phyloP scores from a whole-genome alignment of 2,113 vertebrate species.

The Ptyas mucosa region DNA sequence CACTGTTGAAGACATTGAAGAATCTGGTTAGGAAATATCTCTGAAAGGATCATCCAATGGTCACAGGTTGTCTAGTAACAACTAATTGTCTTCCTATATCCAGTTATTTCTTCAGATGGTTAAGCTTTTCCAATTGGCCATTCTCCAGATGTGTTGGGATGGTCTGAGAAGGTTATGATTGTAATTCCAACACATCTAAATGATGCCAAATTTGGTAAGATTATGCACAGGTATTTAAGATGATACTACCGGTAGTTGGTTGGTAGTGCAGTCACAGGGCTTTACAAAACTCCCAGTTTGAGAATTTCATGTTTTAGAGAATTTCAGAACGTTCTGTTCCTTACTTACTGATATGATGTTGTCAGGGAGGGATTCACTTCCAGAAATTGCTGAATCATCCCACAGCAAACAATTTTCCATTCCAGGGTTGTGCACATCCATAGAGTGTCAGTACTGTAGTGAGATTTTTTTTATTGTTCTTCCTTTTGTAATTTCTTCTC shows the following conservation, averaged over 20 bases:
- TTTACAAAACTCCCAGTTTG: background rate
- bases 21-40: background rate
- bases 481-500: background rate
- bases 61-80: background rate
- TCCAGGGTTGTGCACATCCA: background rate
- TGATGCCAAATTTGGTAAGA: background rate
- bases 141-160: background rate
- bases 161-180: background rate
- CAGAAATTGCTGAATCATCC: background rate
- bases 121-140: background rate
- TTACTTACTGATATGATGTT: background rate
- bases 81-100: background rate
- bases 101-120: background rate
- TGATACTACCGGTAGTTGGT: background rate
- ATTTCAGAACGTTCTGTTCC: background rate
- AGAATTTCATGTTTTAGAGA: background rate
- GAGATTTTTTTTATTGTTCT: background rate
- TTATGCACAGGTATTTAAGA: background rate
- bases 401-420: background rate
- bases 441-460: background rate
- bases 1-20: background rate
- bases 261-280: background rate
- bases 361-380: background rate
- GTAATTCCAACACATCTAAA: background rate
- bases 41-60: background rate